These are phyloP conservation scores for Okapia johnstoni DNA, from an alignment of 2,113 vertebrate species.

Conservation along the genomic window DNA sequence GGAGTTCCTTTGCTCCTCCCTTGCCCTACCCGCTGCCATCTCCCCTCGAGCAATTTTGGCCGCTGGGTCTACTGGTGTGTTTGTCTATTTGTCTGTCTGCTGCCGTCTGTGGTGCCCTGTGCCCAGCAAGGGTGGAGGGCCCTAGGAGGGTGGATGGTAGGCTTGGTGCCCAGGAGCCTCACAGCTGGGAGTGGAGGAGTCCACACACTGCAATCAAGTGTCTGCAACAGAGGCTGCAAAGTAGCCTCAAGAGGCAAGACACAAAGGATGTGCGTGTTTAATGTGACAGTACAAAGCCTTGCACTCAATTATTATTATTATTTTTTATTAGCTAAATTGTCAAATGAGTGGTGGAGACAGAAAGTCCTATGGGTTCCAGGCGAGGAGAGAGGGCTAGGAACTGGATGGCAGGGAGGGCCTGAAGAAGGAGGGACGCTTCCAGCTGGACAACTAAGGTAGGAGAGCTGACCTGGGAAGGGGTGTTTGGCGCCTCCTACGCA, in stretches of 20 bases:
- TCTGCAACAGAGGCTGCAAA: neutral
- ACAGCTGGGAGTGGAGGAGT: neutral
- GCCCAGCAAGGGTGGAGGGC: neutral
- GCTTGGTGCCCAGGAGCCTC: neutral
- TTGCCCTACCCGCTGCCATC: neutral
- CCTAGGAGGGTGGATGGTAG: neutral
- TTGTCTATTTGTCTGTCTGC: neutral
- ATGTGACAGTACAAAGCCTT: neutral
- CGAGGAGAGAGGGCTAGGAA: neutral
- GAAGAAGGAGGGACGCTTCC: too few relatives aligned
- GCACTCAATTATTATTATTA: neutral
- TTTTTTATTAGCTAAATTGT: neutral
- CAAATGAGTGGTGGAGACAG: neutral
- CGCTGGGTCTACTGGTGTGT: neutral
- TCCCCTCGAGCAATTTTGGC: rapidly evolving
- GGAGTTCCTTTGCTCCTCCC: neutral
- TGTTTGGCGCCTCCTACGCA: rapidly evolving
- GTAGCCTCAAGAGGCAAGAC: neutral
- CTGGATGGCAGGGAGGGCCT: neutral
- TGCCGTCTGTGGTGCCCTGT: neutral
- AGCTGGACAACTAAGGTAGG: neutral
- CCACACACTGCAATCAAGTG: neutral
- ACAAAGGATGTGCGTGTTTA: neutral
- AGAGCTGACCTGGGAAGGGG: neutral
- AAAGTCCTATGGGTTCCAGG: neutral